phyloP scores from a whole-genome alignment of 2,888 invertebrate genomes.

The Synergus gifuensis region DNA sequence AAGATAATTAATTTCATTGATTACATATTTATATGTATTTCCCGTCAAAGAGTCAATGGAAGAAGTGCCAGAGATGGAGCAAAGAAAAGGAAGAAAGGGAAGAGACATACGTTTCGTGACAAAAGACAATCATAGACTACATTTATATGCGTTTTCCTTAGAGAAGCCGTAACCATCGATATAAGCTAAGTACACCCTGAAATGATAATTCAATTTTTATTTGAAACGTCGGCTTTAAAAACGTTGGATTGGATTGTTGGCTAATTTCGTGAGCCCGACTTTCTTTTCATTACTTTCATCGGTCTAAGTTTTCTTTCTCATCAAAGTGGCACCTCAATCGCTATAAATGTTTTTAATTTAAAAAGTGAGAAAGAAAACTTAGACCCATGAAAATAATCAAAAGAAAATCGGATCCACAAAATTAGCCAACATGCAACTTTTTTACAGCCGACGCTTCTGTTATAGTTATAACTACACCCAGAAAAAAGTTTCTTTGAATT shows the following conservation, averaged over 20 bases:
- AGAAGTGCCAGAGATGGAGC: slow-evolving; percentile 46
- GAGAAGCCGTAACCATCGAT: slow-evolving; percentile 19
- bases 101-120: slow-evolving; percentile 60
- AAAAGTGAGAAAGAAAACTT: too few relatives aligned
- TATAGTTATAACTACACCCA: too few relatives aligned
- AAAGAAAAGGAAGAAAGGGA: slow-evolving; percentile 46
- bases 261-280: too few relatives aligned
- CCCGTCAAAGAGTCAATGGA: slow-evolving; percentile 17
- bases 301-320: too few relatives aligned
- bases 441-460: background rate
- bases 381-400: too few relatives aligned
- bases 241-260: too few relatives aligned
- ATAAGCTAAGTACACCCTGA: slow-evolving; percentile 23
- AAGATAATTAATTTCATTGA: slow-evolving; percentile 38
- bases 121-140: slow-evolving; percentile 68
- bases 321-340: too few relatives aligned
- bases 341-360: too few relatives aligned
- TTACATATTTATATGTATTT: background rate
- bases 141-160: slow-evolving; percentile 7
- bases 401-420: too few relatives aligned
- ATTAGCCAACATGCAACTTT: too few relatives aligned
- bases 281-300: too few relatives aligned
- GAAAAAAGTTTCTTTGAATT: too few relatives aligned
- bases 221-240: background rate
- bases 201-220: slow-evolving; percentile 20